phyloP scores from a whole-genome alignment of 2,797 vertebrate genomes.

The Petrocephalus sullivani region DNA sequence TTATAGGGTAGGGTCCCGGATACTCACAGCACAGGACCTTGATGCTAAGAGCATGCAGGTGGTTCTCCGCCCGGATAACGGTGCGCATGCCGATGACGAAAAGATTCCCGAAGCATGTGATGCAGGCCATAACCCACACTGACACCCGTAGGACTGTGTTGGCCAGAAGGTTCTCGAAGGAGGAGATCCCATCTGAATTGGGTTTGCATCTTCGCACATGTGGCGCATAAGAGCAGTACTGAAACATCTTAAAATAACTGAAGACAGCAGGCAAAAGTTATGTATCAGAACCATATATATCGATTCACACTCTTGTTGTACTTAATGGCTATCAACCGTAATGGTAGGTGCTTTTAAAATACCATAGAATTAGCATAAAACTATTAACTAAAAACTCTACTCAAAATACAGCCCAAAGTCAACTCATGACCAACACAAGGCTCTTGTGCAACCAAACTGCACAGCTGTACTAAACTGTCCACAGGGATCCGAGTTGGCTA shows the following conservation, averaged over 20 bases:
- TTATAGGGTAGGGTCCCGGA: constrained; percentile 21
- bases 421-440: background rate
- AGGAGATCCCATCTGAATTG: constrained; percentile 53
- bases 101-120: constrained; percentile 59
- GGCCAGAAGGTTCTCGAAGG: constrained; percentile 57
- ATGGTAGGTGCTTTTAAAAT: background rate
- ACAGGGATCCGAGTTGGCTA: background rate
- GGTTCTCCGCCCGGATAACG: constrained; percentile 60
- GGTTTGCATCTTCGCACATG: constrained; percentile 51
- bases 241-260: constrained; percentile 59
- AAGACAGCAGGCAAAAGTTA: constrained; percentile 16
- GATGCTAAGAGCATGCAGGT: constrained; percentile 55
- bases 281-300: background rate
- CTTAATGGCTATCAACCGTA: background rate
- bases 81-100: constrained; percentile 64
- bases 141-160: constrained; percentile 53
- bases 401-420: background rate
- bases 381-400: background rate
- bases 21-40: constrained; percentile 57
- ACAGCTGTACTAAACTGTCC: background rate
- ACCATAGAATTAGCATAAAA: background rate
- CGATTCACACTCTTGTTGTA: background rate
- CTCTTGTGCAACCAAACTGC: background rate
- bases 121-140: constrained; percentile 61
- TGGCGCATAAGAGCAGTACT: constrained; percentile 53